Conservation (phyloP, 2,113 vertebrate species). For the Calyptomena viridis region DNA sequence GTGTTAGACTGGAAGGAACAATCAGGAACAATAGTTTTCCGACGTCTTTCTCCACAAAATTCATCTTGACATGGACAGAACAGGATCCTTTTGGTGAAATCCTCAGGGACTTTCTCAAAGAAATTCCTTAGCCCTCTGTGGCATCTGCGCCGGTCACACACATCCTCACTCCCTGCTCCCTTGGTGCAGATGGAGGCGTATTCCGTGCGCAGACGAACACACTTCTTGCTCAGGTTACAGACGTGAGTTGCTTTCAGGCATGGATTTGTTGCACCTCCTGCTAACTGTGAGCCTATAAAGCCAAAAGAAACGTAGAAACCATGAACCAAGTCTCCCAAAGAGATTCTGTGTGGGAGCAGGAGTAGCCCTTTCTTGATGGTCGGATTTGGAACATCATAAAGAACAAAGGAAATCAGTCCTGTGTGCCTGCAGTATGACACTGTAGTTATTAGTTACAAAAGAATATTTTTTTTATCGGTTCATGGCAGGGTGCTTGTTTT, state of each 20-base stretch:
- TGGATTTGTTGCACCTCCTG: constrained; percentile 72
- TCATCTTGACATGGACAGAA: constrained; percentile 91
- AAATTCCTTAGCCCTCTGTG: constrained; percentile 87
- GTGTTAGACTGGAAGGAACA: constrained; percentile 84
- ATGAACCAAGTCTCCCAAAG: not conserved
- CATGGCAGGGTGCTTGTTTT: not conserved
- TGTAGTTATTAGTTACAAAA: not conserved
- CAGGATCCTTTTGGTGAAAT: constrained; percentile 88
- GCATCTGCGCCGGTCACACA: constrained; percentile 85
- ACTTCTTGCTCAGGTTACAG: constrained; percentile 88
- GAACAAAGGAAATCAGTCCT: not conserved
- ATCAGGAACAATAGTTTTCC: constrained; percentile 91
- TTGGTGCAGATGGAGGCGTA: constrained; percentile 88
- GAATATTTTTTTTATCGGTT: not conserved
- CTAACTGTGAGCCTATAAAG: constrained; percentile 46
- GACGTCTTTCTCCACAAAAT: constrained; percentile 87
- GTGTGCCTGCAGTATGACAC: not conserved
- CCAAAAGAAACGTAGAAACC: not conserved
- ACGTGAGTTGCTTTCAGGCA: constrained; percentile 89
- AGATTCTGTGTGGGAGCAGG: not conserved
- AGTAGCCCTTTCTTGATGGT: not conserved
- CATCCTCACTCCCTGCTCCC: constrained; percentile 68
- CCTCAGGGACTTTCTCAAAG: constrained; percentile 86
- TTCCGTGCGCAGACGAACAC: constrained; percentile 87
- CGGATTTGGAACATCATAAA: not conserved